Conservation (phyloP, 2,797 vertebrate genomes). For the Lutra lutra region DNA sequence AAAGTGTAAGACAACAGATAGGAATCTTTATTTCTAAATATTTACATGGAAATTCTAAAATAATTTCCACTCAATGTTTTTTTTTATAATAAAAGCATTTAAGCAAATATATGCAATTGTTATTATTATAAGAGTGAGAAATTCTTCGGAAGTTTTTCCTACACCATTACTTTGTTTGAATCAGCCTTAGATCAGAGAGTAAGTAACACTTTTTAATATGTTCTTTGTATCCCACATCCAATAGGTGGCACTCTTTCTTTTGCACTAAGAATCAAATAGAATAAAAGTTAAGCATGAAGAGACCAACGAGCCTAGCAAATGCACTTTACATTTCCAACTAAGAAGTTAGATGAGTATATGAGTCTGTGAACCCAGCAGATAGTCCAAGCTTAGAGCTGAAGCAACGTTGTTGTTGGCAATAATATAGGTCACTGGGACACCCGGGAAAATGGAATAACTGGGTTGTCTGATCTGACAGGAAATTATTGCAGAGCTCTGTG, state of each 20-base stretch:
- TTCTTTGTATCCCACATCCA: neutral
- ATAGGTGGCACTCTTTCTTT: conserved; percentile 48
- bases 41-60: conserved; percentile 16
- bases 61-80: neutral
- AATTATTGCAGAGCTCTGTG: neutral
- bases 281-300: neutral
- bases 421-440: neutral
- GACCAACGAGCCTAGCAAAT: neutral
- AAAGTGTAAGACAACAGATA: neutral
- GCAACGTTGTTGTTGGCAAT: neutral
- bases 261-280: neutral
- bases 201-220: neutral
- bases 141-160: neutral
- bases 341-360: neutral
- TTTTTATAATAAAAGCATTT: neutral
- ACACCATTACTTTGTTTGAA: conserved; percentile 18
- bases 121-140: neutral
- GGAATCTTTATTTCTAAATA: conserved; percentile 16
- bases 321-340: conserved; percentile 18
- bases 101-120: neutral
- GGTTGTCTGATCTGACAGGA: conserved; percentile 4
- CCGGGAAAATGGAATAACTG: neutral
- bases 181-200: neutral
- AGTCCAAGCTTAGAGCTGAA: neutral
- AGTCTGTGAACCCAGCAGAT: neutral